Evolutionary conservation across 1,140 invertebrate species (phyloP), one percentile per base, ranked within the genome.

Genomic region (Platyscapa corneri): DNA sequence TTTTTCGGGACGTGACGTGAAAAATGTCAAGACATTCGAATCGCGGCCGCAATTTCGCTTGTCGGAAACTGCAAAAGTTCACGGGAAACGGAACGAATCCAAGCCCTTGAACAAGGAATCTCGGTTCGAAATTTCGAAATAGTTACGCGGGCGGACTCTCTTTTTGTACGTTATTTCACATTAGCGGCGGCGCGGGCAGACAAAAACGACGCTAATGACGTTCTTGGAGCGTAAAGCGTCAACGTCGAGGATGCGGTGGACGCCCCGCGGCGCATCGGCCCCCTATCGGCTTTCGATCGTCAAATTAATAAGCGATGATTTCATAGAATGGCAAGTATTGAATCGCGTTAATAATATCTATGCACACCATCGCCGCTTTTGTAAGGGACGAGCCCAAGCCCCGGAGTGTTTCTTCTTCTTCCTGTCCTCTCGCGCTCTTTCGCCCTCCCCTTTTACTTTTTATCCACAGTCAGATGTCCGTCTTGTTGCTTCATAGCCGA

Each of bases 271-370:
- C 16, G 79, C 90, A 89, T 87, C 46, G 88, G 88, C 89, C 91
- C 88, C 91, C 91, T 86, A 90, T 86, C 86, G 91, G 67, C 90
- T 83, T 75, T n/a, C 88, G 87, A 89, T 89, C 91, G 89, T 93
- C 91, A 92, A 93, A 93, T 93, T 92, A 93, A 93, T 93, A 93
- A 93, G 89, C 90, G 89, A 93, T 93, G 92, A 93, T 92, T 92
- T 92, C 91, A 91, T 92, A 92, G 70, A 85, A 84, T 72, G 56
- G 1, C 39, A 3, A 10, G 27, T 60, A 80, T 80, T 80, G 78
- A 80, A 65, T 80, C 72, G 87, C 87, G 87, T 89, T 90, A 89
- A 90, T 89, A 89, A 89, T 91, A 91, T 91, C 89, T 88, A 56
- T 77, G 86, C 85, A 87, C 89, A 88, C 89, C 88, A 91, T 91